Evolutionary conservation across 1,140 invertebrate genomes (phyloP).

Genomic region (Hycleus phaleratus): DNA sequence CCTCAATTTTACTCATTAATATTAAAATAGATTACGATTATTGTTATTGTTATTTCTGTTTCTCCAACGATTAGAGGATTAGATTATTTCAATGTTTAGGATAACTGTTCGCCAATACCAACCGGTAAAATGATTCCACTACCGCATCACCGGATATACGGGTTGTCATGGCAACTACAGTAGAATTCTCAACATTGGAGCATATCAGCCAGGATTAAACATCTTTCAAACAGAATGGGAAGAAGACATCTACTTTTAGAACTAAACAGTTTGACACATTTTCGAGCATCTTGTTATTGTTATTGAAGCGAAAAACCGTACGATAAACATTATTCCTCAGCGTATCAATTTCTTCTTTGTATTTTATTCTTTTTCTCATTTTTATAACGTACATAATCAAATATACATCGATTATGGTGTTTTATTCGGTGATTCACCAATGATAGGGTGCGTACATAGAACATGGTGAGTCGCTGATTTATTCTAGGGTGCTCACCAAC

Average conservation of each 20-base stretch:
- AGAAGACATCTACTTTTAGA: background rate
- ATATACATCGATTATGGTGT: constrained; percentile 32
- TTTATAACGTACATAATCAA: constrained; percentile 26
- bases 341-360: background rate
- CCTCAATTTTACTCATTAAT: too few species aligned
- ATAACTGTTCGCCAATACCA: constrained; percentile 12
- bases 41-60: too few species aligned
- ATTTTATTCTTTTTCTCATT: background rate
- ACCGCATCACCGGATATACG: constrained; percentile 25
- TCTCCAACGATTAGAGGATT: constrained; percentile 1
- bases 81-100: constrained; percentile 12
- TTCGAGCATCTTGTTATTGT: background rate
- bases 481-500: constrained; percentile 6
- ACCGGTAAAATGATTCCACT: constrained; percentile 27
- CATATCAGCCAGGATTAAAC: constrained; percentile 26
- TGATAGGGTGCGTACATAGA: constrained; percentile 2
- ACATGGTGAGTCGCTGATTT: constrained; percentile 13
- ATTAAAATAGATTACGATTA: too few species aligned
- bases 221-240: constrained; percentile 14
- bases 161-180: constrained; percentile 28
- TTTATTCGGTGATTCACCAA: constrained; percentile 27
- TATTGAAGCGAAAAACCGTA: background rate
- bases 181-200: constrained; percentile 26
- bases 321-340: too few species aligned
- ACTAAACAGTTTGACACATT: background rate